phyloP scores from a whole-genome alignment of 2,113 vertebrate genomes.

The Pavo muticus region DNA sequence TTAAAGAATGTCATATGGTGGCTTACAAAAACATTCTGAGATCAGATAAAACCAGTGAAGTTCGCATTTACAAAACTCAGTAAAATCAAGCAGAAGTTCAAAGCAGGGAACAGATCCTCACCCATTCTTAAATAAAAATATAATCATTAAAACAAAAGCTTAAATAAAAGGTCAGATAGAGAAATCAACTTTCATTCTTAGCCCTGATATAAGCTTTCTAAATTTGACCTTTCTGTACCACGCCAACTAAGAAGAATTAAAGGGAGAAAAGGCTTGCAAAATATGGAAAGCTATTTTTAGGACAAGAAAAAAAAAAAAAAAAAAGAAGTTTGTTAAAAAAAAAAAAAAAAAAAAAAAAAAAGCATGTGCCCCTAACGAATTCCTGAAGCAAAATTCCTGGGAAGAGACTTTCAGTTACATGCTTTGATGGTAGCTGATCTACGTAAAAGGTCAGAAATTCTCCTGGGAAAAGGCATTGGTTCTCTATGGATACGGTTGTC shows the following conservation, averaged over 20 bases:
- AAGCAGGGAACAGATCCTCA: background rate
- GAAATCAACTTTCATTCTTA: background rate
- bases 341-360: background rate
- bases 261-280: background rate
- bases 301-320: background rate
- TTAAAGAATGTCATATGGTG: background rate
- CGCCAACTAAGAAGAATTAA: background rate
- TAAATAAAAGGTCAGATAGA: background rate
- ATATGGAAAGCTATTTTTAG: background rate
- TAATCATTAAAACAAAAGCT: background rate
- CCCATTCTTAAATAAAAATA: background rate
- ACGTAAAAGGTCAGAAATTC: background rate
- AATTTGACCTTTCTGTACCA: background rate
- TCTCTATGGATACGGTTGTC: background rate
- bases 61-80: background rate
- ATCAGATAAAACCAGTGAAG: background rate
- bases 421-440: background rate
- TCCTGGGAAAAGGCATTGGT: background rate
- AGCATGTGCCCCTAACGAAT: background rate
- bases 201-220: background rate
- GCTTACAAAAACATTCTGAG: background rate
- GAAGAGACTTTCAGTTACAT: background rate
- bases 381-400: background rate
- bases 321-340: background rate
- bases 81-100: background rate